Percentiles rank a stretch among this genome's conserved stretches.
Conservation (phyloP, 2,797 vertebrate genomes). For the Chrosomus eos region DNA sequence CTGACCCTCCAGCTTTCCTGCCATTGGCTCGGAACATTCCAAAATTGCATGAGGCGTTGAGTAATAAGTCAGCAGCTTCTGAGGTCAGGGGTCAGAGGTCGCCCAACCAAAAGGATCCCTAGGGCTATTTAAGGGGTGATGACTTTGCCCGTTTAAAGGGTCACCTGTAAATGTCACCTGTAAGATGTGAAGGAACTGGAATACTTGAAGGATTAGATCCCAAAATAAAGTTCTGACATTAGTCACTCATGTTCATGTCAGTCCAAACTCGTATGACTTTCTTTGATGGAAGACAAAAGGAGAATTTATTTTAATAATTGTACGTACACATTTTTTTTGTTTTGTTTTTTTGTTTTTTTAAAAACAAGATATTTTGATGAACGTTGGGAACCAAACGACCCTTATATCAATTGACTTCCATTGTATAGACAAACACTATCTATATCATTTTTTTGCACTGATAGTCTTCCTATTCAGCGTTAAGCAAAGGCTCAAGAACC, state of each 20-base stretch:
- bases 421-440: not conserved
- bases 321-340: not conserved
- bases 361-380: not conserved
- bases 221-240: not conserved
- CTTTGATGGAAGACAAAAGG: not conserved
- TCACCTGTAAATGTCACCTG: conserved; percentile 47
- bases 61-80: conserved; percentile 75
- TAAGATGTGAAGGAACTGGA: conserved; percentile 27
- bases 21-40: conserved; percentile 72
- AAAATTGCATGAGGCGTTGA: conserved; percentile 70
- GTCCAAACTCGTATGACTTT: not conserved
- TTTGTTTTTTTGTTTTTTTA: not conserved
- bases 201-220: not conserved
- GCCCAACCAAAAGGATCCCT: conserved; percentile 58
- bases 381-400: not conserved
- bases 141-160: conserved; percentile 32
- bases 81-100: conserved; percentile 68
- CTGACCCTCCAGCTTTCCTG: conserved; percentile 64
- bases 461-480: not conserved
- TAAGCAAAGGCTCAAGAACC: not conserved
- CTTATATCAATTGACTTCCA: not conserved
- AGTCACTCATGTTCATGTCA: not conserved
- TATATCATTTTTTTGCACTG: not conserved
- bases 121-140: conserved; percentile 60
- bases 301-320: not conserved